A percentile compares a stretch with the other conserved stretches of the same genome.
These are phyloP conservation scores for Ophraella communa DNA, from an alignment of 2,888 invertebrate species.

Conservation along the genomic window DNA sequence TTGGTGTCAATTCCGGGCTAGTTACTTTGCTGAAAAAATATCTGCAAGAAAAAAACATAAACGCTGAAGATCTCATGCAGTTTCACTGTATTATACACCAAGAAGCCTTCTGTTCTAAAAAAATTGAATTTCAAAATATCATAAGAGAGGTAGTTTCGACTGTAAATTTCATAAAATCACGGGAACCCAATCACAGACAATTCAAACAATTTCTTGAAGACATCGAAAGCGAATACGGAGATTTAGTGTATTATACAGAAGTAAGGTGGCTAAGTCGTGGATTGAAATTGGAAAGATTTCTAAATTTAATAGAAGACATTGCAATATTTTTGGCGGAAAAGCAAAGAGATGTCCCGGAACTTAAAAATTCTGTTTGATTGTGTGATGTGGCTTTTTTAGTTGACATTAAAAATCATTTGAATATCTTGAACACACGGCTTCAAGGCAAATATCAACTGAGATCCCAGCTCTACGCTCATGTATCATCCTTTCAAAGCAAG, in stretches of 20 bases:
- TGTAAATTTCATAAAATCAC: neutral
- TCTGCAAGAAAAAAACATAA: neutral
- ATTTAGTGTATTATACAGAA: conserved; percentile 13
- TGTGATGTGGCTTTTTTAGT: no score
- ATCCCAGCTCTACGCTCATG: no score
- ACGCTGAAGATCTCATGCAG: neutral
- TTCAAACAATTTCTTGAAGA: neutral
- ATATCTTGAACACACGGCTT: no score
- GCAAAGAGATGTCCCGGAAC: conserved; percentile 13
- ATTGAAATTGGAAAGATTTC: conserved; percentile 8
- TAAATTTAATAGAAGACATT: conserved; percentile 12
- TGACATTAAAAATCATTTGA: no score
- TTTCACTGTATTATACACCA: neutral
- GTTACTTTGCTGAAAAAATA: neutral
- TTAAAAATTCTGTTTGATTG: no score
- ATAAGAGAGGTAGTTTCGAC: no score
- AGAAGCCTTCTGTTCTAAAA: neutral
- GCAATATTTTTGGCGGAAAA: conserved; percentile 15
- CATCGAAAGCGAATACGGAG: no score
- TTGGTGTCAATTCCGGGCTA: neutral
- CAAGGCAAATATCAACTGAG: no score
- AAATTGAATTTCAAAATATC: no score
- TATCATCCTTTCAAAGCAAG: no score
- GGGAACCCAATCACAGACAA: neutral
- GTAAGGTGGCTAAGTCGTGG: conserved; percentile 23